Base-by-base conservation (phyloP, 2,113 vertebrate genomes). In the Thamnaconus septentrionalis region DNA sequence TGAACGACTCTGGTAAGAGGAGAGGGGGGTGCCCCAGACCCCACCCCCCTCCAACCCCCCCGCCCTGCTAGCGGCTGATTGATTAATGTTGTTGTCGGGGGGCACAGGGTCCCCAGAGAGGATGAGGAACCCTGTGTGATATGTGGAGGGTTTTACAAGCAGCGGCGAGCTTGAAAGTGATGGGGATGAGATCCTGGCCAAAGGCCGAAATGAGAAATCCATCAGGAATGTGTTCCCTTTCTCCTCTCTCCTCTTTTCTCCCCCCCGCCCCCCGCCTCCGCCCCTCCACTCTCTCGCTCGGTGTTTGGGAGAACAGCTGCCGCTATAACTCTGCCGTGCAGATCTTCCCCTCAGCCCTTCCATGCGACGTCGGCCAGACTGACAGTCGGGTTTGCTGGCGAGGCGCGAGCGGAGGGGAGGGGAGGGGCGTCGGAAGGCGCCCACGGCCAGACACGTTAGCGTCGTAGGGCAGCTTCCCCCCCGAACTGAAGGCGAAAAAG, bases 131-230 rank as follows among this genome's bases (percentile, higher is more conserved):
- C 72, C 64, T 75, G 79, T 89, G 88, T 93, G 92, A 93, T 93
- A 94, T 85, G 89, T 92, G 92, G 91, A 91, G 90, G 83, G 87
- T 93, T 94, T 93, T 93, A 94, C 92, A 92, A 93, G 93, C 86
- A 84, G 91, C 86, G 78, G 93, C 80, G 60, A 91, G 90, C 92
- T 92, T 93, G 91, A 87, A 92, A 92, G 93, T 88, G 92, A 92
- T 93, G 93, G 93, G 93, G 94, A 95, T 94, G 93, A 83, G 67
- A 75, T 78, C 79, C 65, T 81, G 90, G 93, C 94, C 95, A 94
- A 94, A 87, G 90, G 78, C 85, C 61, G 87, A 92, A 81, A 91
- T 95, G 94, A 95, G 94, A 92, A 93, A 96, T 91, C 91, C 77
- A 91, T 83, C 90, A 94, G 95, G 95, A 97, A 97, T 95, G 93